These are phyloP conservation scores for Marronus borbonicus DNA, from an alignment of 2,888 invertebrate species.

Conservation along the genomic window DNA sequence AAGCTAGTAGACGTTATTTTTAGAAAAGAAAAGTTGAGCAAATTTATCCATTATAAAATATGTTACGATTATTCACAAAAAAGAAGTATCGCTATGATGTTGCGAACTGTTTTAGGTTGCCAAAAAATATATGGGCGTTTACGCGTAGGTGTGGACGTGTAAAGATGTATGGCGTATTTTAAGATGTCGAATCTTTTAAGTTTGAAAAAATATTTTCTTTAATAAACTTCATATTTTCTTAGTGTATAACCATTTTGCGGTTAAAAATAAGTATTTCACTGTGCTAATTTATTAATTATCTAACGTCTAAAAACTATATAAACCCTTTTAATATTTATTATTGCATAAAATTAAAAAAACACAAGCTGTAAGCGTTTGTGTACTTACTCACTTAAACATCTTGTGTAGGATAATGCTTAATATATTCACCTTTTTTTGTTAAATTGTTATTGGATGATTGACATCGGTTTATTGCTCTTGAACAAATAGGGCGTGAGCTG, in stretches of 20 bases:
- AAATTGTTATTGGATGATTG: constrained; percentile 18
- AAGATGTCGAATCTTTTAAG: constrained; percentile 12
- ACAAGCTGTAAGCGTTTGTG: neutral
- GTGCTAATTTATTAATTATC: neutral
- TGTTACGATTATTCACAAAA: neutral
- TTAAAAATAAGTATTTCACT: neutral
- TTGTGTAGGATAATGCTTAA: neutral
- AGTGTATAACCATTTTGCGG: neutral
- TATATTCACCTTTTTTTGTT: constrained; percentile 11
- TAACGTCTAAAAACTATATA: neutral
- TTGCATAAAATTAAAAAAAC: neutral
- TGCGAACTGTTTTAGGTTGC: constrained; percentile 15
- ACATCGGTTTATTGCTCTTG: constrained; percentile 24
- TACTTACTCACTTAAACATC: neutral
- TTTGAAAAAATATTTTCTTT: neutral
- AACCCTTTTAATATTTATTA: neutral
- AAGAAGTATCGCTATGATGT: neutral
- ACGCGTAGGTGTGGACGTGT: neutral
- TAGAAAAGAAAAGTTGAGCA: neutral
- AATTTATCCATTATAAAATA: neutral
- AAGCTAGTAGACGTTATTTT: neutral
- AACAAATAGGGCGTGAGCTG: constrained; percentile 31
- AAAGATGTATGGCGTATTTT: constrained; percentile 19
- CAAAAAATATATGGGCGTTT: constrained; percentile 19
- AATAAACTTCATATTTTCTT: neutral